Percentiles rank a stretch among this genome's conserved stretches.
Evolutionary conservation across 2,113 vertebrate genomes (phyloP).

Genomic region (Cyanocitta stelleri): DNA sequence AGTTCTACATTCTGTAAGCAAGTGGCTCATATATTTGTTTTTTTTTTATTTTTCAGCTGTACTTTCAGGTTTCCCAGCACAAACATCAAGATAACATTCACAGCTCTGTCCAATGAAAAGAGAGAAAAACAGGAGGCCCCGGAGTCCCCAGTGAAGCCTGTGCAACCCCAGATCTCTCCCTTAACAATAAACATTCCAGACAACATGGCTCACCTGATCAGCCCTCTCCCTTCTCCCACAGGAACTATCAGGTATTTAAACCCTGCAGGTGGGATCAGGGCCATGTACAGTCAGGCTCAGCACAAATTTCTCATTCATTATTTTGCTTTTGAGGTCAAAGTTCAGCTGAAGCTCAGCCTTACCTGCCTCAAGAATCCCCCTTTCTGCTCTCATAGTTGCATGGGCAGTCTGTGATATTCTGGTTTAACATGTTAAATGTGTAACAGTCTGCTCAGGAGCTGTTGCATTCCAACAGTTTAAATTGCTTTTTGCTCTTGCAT

Average conservation of each 20-base stretch:
- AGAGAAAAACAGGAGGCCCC: slow-evolving; percentile 90
- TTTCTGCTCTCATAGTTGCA: background rate
- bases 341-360: background rate
- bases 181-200: slow-evolving; percentile 99
- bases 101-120: slow-evolving; percentile 88
- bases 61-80: slow-evolving; percentile 98
- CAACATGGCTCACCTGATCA: slow-evolving; percentile 96
- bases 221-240: slow-evolving; percentile 94
- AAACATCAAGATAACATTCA: slow-evolving; percentile 99
- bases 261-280: background rate
- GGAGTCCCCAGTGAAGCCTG: slow-evolving; percentile 89
- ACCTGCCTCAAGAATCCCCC: background rate
- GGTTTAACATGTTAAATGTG: background rate
- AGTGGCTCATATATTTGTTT: background rate
- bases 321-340: background rate
- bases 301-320: background rate
- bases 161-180: slow-evolving; percentile 94
- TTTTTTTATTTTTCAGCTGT: slow-evolving; percentile 78
- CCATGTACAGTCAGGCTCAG: background rate
- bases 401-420: background rate
- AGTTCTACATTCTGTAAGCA: background rate
- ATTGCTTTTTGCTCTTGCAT: background rate
- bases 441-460: background rate
- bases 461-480: background rate
- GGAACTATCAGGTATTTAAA: slow-evolving; percentile 91